phyloP scores from a whole-genome alignment of 2,888 invertebrate species.

The Athripsodes cinereus region DNA sequence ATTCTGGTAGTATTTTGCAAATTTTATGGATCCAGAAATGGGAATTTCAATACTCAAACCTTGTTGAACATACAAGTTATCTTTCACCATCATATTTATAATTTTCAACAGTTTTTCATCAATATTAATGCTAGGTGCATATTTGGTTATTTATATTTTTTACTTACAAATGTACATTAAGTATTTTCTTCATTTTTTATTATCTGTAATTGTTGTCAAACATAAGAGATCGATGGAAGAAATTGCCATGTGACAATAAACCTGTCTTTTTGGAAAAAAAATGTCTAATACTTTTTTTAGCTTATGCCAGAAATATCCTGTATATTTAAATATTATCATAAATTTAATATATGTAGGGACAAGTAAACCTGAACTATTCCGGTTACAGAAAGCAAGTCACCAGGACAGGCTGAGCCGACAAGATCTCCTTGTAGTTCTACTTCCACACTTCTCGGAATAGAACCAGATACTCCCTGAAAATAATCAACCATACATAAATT shows the following conservation, averaged over 20 bases:
- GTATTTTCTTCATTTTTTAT: no score
- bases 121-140: no score
- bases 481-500: not conserved
- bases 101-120: no score
- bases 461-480: constrained; percentile 58
- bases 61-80: no score
- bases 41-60: not conserved
- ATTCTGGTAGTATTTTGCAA: not conserved
- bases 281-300: not conserved
- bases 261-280: not conserved
- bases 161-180: no score
- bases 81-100: no score
- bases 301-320: not conserved
- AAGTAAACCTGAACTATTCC: constrained; percentile 71
- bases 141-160: no score
- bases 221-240: no score
- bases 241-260: no score
- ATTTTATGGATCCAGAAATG: not conserved
- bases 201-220: no score
- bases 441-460: constrained; percentile 74
- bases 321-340: not conserved
- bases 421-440: constrained; percentile 80
- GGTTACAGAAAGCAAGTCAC: constrained; percentile 80
- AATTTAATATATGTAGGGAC: no score
- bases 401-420: constrained; percentile 77